Conservation (phyloP, 2,797 vertebrate genomes). For the Ciconia nigra region DNA sequence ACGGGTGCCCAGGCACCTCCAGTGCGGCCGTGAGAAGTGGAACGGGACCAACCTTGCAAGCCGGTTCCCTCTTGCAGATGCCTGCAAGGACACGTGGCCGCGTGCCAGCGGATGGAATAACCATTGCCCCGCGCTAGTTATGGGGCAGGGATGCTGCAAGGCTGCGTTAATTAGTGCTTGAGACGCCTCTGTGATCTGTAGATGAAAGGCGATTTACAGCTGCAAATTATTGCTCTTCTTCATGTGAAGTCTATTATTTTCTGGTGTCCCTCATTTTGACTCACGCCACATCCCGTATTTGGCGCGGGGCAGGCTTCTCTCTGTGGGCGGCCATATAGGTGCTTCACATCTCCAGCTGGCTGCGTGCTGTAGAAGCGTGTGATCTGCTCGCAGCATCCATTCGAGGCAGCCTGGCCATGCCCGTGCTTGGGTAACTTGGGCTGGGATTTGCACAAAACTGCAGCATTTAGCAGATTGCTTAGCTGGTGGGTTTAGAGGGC, state of each 20-base stretch:
- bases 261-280: constrained; percentile 30
- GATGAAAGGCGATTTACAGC: constrained; percentile 54
- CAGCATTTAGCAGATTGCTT: neutral
- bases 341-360: neutral
- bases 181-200: constrained; percentile 39
- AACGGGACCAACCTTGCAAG: neutral
- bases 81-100: neutral
- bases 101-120: neutral
- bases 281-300: neutral
- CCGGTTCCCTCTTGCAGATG: constrained; percentile 10
- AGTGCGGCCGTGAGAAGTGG: neutral
- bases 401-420: rapidly evolving
- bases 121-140: neutral
- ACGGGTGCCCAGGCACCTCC: neutral
- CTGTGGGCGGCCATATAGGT: neutral
- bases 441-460: neutral
- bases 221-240: constrained; percentile 40
- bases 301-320: neutral
- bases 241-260: constrained; percentile 43
- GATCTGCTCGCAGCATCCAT: neutral
- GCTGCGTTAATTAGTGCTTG: neutral
- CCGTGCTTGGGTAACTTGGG: neutral
- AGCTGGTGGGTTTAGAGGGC: neutral
- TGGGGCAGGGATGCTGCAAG: constrained; percentile 23
- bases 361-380: neutral